Base-by-base conservation (phyloP, 2,888 invertebrate genomes). In the Lagria hirta region DNA sequence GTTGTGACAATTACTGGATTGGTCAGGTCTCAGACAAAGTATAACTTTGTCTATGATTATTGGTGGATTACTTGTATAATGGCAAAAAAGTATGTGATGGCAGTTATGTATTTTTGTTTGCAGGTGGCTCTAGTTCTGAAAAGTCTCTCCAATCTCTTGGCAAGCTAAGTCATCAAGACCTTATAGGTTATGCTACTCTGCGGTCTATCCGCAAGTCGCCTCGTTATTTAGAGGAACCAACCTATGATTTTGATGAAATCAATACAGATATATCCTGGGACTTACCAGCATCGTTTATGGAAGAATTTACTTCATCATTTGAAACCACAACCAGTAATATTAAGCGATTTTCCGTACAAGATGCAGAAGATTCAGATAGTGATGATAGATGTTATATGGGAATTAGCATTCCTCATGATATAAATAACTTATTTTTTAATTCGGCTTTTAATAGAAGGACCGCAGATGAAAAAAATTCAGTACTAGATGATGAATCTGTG, bases 121-220 rank as follows among this genome's bases (percentile, higher is more conserved):
- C 12, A 62, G 75, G 77, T 46, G 75, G 74, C 17, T 75, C 76
- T 12, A 77, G 78, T 43, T 73, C 76, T 1, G 75, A 78, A 21
- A 75, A 75, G 14, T 65, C 68, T 33, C 74, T 78, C 10, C 74
- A 75, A 12, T 77, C 77, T 5, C 77, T 78, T 21, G 65, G 71
- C 4, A 79, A 78, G 49, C 76, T 87, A 8, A 85, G 85, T 57
- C 83, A 85, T 55, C 79, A 84, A 69, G 87, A 88, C 65, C 79
- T 86, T 62, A 79, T 83, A 33, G 88, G 88, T 30, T 88, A 87
- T 61, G 84, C 84, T 2, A 85, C 83, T 11, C 67, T 88, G 33
- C 80, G 86, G 58, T 81, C 79, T 14, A 66, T 88, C 18, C 80
- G 86, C 46, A 49, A 55, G 21, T 52, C 56, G 21, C 41, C 49